phyloP scores from a whole-genome alignment of 2,797 vertebrate genomes.

The Eurystomus glaucurus region DNA sequence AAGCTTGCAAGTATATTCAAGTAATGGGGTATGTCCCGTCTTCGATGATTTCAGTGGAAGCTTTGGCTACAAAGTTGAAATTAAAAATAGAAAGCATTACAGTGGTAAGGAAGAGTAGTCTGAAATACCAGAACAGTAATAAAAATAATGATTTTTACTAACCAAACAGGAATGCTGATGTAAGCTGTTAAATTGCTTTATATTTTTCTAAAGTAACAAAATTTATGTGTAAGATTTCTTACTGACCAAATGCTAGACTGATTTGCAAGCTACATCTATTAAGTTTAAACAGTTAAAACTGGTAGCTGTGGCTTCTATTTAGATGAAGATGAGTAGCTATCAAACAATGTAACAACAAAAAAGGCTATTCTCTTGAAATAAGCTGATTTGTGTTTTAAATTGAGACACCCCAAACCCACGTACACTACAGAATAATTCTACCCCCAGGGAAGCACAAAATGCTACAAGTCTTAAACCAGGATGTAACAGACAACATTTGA shows the following conservation, averaged over 20 bases:
- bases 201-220: neutral
- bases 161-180: neutral
- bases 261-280: neutral
- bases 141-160: neutral
- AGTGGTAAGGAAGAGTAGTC: neutral
- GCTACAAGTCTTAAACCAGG: constrained; percentile 28
- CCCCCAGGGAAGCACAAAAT: constrained; percentile 7
- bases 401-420: neutral
- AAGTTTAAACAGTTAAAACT: neutral
- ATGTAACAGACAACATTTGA: constrained; percentile 47
- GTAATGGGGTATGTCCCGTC: constrained; percentile 42
- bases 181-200: neutral
- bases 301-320: neutral
- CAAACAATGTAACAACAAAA: neutral
- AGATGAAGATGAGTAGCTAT: neutral
- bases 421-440: neutral
- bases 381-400: neutral
- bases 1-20: constrained; percentile 69
- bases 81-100: neutral
- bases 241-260: neutral
- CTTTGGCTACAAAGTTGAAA: constrained; percentile 24
- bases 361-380: neutral
- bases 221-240: neutral
- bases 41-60: constrained; percentile 35
- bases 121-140: neutral